These are phyloP conservation scores for Redunca redunca DNA, from an alignment of 2,113 vertebrate genomes.

Conservation along the genomic window DNA sequence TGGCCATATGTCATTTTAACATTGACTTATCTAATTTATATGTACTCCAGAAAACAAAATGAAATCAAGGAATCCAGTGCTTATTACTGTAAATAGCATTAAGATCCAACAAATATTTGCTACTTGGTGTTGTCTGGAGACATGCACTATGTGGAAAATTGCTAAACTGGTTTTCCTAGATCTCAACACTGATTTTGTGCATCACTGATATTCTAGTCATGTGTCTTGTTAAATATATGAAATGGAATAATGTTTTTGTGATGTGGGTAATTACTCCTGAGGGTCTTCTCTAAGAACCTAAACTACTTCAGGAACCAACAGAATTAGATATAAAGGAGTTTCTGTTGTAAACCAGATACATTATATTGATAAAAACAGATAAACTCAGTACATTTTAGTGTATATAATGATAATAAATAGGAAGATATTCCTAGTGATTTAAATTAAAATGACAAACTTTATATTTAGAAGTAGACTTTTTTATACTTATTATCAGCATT, in stretches of 20 bases:
- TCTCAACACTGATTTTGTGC: neutral
- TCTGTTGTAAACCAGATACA: neutral
- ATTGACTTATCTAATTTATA: neutral
- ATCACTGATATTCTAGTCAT: neutral
- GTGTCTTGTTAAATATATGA: neutral
- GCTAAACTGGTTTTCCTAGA: neutral
- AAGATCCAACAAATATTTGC: slow-evolving; percentile 13
- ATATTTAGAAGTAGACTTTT: neutral
- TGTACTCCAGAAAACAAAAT: slow-evolving; percentile 21
- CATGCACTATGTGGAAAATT: neutral
- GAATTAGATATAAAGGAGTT: neutral
- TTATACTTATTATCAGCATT: neutral
- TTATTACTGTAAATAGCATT: slow-evolving; percentile 14
- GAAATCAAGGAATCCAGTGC: neutral
- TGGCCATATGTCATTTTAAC: neutral
- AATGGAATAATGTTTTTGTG: neutral
- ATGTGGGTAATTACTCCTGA: neutral
- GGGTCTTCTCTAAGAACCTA: neutral
- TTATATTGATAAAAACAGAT: neutral
- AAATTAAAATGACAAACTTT: neutral
- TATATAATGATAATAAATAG: neutral
- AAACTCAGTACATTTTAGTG: neutral
- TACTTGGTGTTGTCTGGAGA: neutral
- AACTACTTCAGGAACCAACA: neutral
- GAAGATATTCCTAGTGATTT: neutral